Percentiles rank a stretch among this genome's conserved stretches.
phyloP scores from a whole-genome alignment of 1,140 invertebrate genomes.

The Phthorimaea operculella region DNA sequence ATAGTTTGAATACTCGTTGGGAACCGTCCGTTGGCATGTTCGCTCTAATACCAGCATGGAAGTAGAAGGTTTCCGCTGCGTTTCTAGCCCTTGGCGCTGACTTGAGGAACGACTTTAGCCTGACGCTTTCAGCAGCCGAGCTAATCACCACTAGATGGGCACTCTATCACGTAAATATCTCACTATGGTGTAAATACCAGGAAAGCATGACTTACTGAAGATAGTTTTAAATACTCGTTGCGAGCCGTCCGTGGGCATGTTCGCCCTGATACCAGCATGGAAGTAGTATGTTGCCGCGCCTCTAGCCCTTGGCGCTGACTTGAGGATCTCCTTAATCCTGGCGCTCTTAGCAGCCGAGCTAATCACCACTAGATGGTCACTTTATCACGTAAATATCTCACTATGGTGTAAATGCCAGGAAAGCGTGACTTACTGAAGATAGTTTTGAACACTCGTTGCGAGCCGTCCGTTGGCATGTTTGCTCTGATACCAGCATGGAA shows the following conservation, averaged over 20 bases:
- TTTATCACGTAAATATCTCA: too few species aligned
- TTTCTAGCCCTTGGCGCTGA: background rate
- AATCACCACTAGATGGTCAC: too few species aligned
- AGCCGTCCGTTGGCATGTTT: too few species aligned
- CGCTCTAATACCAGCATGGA: conserved; percentile 35
- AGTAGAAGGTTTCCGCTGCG: conserved; percentile 20
- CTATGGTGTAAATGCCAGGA: too few species aligned
- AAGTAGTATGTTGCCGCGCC: conserved; percentile 23
- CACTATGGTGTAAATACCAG: too few species aligned
- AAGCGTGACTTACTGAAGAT: background rate
- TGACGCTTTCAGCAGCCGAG: conserved; percentile 33
- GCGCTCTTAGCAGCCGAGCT: conserved; percentile 1
- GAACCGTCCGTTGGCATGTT: conserved; percentile 12
- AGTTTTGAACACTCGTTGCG: background rate
- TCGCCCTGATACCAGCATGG: conserved; percentile 34
- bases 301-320: background rate
- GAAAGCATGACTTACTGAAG: conserved; percentile 46
- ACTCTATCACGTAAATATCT: too few species aligned
- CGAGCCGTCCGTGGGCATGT: conserved; percentile 12
- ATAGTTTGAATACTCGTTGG: conserved; percentile 35
- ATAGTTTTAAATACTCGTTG: conserved; percentile 37
- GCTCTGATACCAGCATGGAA: too few species aligned
- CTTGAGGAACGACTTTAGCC: conserved; percentile 22
- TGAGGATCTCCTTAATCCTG: conserved; percentile 21
- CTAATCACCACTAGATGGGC: conserved; percentile 48